Evolutionary conservation across 92 coral and sea anemone species (phyloP).

Genomic region (Palythoa grandis): DNA sequence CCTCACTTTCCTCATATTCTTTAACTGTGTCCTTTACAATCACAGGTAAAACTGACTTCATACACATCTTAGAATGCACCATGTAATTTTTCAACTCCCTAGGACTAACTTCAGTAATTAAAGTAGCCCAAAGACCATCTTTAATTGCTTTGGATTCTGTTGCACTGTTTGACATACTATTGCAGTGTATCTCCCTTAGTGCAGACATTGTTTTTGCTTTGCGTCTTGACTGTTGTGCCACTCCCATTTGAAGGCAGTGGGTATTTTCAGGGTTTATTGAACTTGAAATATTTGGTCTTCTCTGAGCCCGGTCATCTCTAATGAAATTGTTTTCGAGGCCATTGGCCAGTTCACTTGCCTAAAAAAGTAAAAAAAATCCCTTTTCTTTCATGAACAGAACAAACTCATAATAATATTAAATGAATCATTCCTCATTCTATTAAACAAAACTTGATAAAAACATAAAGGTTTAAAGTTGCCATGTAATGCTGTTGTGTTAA

Average conservation of each 20-base stretch:
- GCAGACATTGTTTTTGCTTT: slow-evolving; percentile 49
- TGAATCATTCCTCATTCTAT: too few species aligned
- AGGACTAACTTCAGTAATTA: slow-evolving; percentile 50
- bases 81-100: slow-evolving; percentile 59
- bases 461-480: too few species aligned
- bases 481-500: too few species aligned
- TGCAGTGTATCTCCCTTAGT: slow-evolving; percentile 45
- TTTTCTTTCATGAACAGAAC: too few species aligned
- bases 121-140: slow-evolving; percentile 72
- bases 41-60: slow-evolving; percentile 55
- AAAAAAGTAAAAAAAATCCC: too few species aligned
- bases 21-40: slow-evolving; percentile 60
- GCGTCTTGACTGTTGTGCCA: slow-evolving; percentile 53
- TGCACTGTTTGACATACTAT: slow-evolving; percentile 44
- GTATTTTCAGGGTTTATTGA: slow-evolving; percentile 45
- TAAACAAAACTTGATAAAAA: too few species aligned
- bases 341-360: slow-evolving; percentile 41
- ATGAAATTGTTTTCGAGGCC: slow-evolving; percentile 40
- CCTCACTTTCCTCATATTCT: slow-evolving; percentile 57
- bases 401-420: too few species aligned
- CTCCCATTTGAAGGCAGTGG: slow-evolving; percentile 50
- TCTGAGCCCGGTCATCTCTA: slow-evolving; percentile 39
- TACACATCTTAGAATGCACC: slow-evolving; percentile 53
- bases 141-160: slow-evolving; percentile 44
- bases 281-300: slow-evolving; percentile 53